Evolutionary conservation across 1,140 invertebrate genomes (phyloP).

Genomic region (Hormaphis cornu): DNA sequence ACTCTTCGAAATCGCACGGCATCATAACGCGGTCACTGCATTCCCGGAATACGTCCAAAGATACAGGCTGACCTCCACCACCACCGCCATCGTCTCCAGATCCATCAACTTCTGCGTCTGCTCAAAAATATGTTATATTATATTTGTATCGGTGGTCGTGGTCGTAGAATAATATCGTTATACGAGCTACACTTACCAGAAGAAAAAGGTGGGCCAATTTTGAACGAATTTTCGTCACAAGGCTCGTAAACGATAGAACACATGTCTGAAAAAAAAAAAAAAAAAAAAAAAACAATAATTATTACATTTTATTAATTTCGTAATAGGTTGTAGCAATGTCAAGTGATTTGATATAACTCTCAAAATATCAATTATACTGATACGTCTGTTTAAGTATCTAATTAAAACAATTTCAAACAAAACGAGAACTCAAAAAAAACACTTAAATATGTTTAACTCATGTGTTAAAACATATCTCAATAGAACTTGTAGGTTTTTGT

Average conservation of each 20-base stretch:
- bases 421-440: too few relatives aligned
- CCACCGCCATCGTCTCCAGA: slow-evolving; percentile 40
- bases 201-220: slow-evolving; percentile 51
- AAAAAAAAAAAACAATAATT: too few relatives aligned
- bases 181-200: neutral
- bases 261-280: slow-evolving; percentile 47
- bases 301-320: too few relatives aligned
- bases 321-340: too few relatives aligned
- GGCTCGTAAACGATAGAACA: slow-evolving; percentile 68
- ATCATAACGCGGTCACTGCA: slow-evolving; percentile 65
- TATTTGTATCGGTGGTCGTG: neutral
- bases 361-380: too few relatives aligned
- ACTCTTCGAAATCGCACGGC: slow-evolving; percentile 72
- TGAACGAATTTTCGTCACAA: slow-evolving; percentile 63
- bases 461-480: too few relatives aligned
- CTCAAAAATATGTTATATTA: neutral
- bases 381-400: too few relatives aligned
- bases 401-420: too few relatives aligned
- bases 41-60: slow-evolving; percentile 37
- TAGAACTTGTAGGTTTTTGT: too few relatives aligned
- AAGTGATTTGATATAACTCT: too few relatives aligned
- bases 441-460: too few relatives aligned
- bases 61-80: neutral
- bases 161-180: too few relatives aligned
- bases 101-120: slow-evolving; percentile 38